Evolutionary conservation across 2,888 invertebrate genomes (phyloP), one percentile per base, ranked within the genome.

Genomic region (Hyposoter didymator): DNA sequence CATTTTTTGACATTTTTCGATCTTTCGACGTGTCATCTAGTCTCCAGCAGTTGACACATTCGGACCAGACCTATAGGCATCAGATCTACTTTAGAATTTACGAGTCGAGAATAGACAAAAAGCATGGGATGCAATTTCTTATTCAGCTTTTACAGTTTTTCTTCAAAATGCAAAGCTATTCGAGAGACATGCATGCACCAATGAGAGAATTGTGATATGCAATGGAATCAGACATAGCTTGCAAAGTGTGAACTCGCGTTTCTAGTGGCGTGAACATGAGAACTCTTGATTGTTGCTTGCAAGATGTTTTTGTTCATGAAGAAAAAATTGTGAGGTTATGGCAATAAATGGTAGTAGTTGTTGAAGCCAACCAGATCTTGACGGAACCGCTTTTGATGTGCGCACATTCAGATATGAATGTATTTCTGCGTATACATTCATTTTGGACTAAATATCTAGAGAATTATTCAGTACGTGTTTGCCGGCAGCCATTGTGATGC

Each of bases 401-500:
- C 73, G 32, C 74, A 59, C 55, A 79, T 72, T 52, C 76, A 76
- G 64, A 32, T 49, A 62, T 47, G 72, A 17, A 52, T 39, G 19
- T 19, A 19, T 19, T 52, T 22, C 22, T 55, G 4, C 19, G 39
- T 19, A 39, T 12, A 66, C 10, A 43, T 66, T 39, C 3, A 39
- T 19, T 2, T 39, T 19, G 22, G 45, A 22, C 14, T 28, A 14
- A 67, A 67, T 28, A 17, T 47, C 5, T 28, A 22, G 17, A 69
- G 47, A 43, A 17, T 66, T 69, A 45, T 72, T 43, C n/a, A n/a
- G 67, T 47, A 28, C 55, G 59, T 70, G 59, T 62, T 78, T 84
- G 64, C 80, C 88, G 87, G 90, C 88, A 88, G 89, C 88, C 89
- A 90, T 90, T 90, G 89, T 89, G 86, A 85, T 84, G 62, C 69